Base-by-base conservation (phyloP, 2,888 invertebrate genomes). In the Lycophotia porphyrea region DNA sequence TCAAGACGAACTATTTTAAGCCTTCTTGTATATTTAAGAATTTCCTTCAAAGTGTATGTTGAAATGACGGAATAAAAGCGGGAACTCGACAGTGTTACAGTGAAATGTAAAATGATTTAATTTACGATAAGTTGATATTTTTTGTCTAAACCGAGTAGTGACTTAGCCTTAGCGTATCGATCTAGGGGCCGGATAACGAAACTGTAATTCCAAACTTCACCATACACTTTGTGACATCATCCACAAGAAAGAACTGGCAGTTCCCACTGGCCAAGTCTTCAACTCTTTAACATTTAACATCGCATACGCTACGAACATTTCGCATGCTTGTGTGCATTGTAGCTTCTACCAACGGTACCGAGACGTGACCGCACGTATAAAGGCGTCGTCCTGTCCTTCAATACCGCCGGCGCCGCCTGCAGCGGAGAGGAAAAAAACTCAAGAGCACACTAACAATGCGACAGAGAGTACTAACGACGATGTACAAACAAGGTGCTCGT, bases 341-440 rank as follows among this genome's bases (percentile, higher is more conserved):
- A 98, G 98, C 97, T 98, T 98, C 97, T 98, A 98, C 97, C 98
- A 98, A 97, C 98, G 98, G 96, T 98, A 98, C 97, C 97, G 98
- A 96, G 98, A 98, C 97, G 97, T 98, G 96, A 98, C 98, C 95
- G 98, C 98, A 95, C 98, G 98, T 96, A 98, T 98, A 96, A 98
- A 98, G 97, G 98, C 98, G 93, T 97, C 98, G 91, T 98, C 98
- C 96, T 98, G 98, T 95, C 98, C 98, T 89, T 97, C 97, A 93
- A 97, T 98, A 95, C 97, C 97, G 91, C 97, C 97, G 89, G 95
- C 97, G 91, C 96, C 96, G 92, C 94, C 95, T 90, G 93, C 91
- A 74, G 88, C 90, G 91, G 93, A 94, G 88, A 92, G 91, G 91
- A 93, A 92, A 92, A 93, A 92, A 81, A 71, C 82, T 86, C 90